Evolutionary conservation across 2,113 vertebrate species (phyloP), one percentile per base, ranked within the genome.

Genomic region (Terrapene triunguis): DNA sequence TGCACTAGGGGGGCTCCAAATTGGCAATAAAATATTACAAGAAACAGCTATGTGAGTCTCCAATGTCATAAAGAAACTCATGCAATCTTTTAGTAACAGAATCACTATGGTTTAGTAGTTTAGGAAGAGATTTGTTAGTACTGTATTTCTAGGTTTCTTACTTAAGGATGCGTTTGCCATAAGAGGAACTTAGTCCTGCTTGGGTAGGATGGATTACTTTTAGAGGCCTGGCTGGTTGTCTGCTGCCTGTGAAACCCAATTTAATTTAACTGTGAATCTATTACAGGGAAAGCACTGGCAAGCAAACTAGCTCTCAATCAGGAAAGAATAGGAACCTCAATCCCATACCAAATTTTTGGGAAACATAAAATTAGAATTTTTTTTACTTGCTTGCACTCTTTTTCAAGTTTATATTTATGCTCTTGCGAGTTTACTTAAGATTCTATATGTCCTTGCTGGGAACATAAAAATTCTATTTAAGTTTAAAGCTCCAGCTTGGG

Each of bases 1-100:
- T 48, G 53, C 74, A 88, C 78, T 92, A 96, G 83, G 82, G 93
- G 21, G 92, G 85, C 55, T 97, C 89, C 84, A 92, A 90, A 88
- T 29, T 84, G 59, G 29, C 84, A 92, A 24, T 48, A 86, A 32
- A 93, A 90, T 87, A 69, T 48, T 92, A 27, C 7, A 84, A 93
- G 89, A 44, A 85, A 54, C 87, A 93, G 35, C 87, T 92, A 83
- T 62, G 22, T 78, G 72, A 93, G 48, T 29, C 74, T 95, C 88
- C 83, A 65, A 22, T 85, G 88, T 94, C 25, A 59, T 92, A 92
- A 82, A 62, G 84, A 86, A 50, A 87, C 93, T 94, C 83, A 24
- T 85, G 69, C 4, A 50, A 94, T 92, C 29, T 81, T 95, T 87
- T 72, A 80, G 19, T 93, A 88, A 96, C 81, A 89, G 84, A 95